Base-by-base conservation (phyloP, 2,113 vertebrate species). In the Cervus canadensis region DNA sequence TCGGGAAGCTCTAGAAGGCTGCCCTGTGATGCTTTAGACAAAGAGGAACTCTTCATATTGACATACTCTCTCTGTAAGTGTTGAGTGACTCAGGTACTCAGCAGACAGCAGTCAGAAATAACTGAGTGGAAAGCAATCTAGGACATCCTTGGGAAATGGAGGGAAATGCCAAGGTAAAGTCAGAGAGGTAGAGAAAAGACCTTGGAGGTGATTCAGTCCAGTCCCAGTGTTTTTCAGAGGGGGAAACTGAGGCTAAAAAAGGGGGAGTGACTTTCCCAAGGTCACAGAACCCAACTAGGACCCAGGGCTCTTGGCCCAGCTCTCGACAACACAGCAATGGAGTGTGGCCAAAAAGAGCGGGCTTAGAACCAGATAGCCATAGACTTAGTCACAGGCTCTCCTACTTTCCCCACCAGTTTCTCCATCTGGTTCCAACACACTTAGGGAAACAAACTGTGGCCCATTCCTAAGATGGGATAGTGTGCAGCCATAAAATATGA, bases 1-100 rank as follows among this genome's bases (percentile, higher is more conserved):
- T 76, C 74, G 9, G 48, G 82, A 82, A 85, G 79, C 57, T 88
- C 48, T n/a, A 64, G 92, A 82, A 82, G 62, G 87, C 78, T 87
- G 3, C 4, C 2, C 5, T 3, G 23, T 33, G 48, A 57, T 84
- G 92, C n/a, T 88, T 79, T 82, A 25, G 59, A 52, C 2, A 84
- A 52, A 50, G 40, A 36, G 30, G 57, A 91, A n/a, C 33, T 76
- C 48, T 50, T 50, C 48, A 50, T 13, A 50, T 14, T 50, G 48
- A 50, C 48, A 50, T 13, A 50, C 3, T 3, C 48, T 50, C 48
- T 50, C 48, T 50, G 48, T 50, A 50, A 50, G 48, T 50, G 48
- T 50, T 13, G 48, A 50, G 48, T 94, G 71, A 95, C 89, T 82
- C 59, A 25, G 48, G 48, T 3, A 33, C 15, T n/a, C 4, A 1